Conservation (phyloP, 2,888 invertebrate species). For the Cacoxenus indagator region DNA sequence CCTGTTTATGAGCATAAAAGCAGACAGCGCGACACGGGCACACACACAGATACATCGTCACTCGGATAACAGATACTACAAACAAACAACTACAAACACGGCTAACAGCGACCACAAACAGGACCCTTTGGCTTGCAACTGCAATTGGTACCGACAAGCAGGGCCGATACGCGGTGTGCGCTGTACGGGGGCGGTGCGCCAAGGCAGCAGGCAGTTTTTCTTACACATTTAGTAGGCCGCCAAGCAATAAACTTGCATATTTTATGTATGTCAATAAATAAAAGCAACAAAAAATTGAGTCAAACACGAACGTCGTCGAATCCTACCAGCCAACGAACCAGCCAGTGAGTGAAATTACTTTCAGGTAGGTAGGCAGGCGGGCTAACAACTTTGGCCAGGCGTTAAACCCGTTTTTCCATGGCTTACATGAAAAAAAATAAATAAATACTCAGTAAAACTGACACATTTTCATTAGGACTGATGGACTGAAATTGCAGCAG, state of each 20-base stretch:
- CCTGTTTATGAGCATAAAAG: constrained; percentile 10
- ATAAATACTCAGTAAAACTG: too few species aligned
- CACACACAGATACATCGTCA: constrained; percentile 28
- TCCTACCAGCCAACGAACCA: too few species aligned
- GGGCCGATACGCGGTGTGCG: not conserved
- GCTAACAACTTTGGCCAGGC: not conserved
- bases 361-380: not conserved
- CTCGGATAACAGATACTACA: too few species aligned
- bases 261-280: constrained; percentile 49
- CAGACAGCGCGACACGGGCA: constrained; percentile 7
- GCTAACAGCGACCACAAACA: constrained; percentile 5
- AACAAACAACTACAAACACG: too few species aligned
- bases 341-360: not conserved
- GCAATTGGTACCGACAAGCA: not conserved
- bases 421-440: too few species aligned
- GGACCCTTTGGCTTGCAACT: constrained; percentile 34
- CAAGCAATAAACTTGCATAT: constrained; percentile 54
- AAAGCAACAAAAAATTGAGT: not conserved
- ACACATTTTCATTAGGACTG: too few species aligned
- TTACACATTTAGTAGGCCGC: constrained; percentile 54
- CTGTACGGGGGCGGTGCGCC: too few species aligned
- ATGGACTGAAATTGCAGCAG: too few species aligned
- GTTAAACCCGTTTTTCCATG: too few species aligned
- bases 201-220: not conserved
- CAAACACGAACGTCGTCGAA: not conserved